These are phyloP conservation scores for Zaprionus kolodkinae DNA, from an alignment of 1,140 invertebrate genomes.

Conservation along the genomic window DNA sequence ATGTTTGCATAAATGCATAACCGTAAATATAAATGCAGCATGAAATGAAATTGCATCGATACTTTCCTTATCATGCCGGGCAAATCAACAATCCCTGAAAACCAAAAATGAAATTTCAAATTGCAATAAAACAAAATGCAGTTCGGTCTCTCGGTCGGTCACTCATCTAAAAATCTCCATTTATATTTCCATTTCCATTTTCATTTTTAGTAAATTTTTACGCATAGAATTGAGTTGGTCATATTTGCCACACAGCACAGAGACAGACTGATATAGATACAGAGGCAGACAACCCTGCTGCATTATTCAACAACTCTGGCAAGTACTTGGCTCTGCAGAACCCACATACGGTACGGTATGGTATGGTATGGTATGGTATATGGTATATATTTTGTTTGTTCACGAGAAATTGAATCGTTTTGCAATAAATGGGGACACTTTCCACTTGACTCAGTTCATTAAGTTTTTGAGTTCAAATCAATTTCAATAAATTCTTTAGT, in stretches of 20 bases:
- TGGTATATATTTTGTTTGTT: neutral
- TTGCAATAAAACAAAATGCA: conserved; percentile 23
- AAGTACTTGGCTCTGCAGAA: neutral
- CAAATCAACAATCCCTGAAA: conserved; percentile 10
- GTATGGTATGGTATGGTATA: neutral
- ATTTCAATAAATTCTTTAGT: neutral
- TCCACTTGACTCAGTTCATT: conserved; percentile 1
- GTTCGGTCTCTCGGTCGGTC: neutral
- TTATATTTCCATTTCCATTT: conserved; percentile 1
- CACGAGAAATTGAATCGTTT: conserved; percentile 16
- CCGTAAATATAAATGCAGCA: conserved; percentile 70
- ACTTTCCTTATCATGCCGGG: conserved; percentile 36
- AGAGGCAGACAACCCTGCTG: neutral
- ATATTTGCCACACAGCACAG: neutral
- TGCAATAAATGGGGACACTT: neutral
- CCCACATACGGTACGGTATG: neutral
- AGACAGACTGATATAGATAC: too few species aligned
- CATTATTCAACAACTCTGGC: conserved; percentile 19
- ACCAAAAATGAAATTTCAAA: conserved; percentile 30
- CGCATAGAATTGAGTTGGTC: neutral
- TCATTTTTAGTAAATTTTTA: neutral
- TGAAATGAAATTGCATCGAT: conserved; percentile 66
- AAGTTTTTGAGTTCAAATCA: neutral
- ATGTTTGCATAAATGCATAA: conserved; percentile 66
- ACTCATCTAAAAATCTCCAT: conserved; percentile 14